phyloP scores from a whole-genome alignment of 1,140 invertebrate genomes.

The Lethocerus indicus region DNA sequence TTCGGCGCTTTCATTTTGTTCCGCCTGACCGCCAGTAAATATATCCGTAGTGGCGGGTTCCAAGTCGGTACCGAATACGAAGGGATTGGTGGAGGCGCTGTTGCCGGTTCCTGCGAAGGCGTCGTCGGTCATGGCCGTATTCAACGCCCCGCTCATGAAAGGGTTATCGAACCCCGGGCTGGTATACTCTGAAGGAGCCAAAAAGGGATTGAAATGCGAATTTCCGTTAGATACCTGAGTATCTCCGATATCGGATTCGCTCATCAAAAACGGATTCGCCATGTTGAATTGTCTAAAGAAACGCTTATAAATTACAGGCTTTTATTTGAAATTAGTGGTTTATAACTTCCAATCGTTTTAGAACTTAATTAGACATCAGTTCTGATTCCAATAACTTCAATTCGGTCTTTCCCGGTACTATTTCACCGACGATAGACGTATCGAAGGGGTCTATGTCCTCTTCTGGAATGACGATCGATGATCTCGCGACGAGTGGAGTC shows the following conservation, averaged over 20 bases:
- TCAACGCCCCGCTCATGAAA: slow-evolving; percentile 26
- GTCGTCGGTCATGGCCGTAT: no score
- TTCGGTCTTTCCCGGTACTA: slow-evolving; percentile 52
- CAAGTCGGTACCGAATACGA: slow-evolving; percentile 30
- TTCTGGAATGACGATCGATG: slow-evolving; percentile 22
- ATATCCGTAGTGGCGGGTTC: slow-evolving; percentile 12
- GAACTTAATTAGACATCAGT: slow-evolving; percentile 24
- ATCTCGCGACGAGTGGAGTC: slow-evolving; percentile 18
- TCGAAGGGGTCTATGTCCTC: slow-evolving; percentile 60
- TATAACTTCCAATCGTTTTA: no score
- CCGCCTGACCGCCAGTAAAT: slow-evolving; percentile 8
- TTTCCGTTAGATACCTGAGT: slow-evolving; percentile 14
- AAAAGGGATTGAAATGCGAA: slow-evolving; percentile 50
- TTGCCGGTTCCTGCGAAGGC: slow-evolving; percentile 17
- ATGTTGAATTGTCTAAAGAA: slow-evolving; percentile 13
- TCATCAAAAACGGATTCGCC: slow-evolving; percentile 61
- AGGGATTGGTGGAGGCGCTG: slow-evolving; percentile 32
- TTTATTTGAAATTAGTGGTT: background rate
- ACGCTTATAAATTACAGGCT: background rate
- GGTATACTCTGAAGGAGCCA: slow-evolving; percentile 35
- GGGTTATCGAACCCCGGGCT: slow-evolving; percentile 34
- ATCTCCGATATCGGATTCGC: slow-evolving; percentile 29
- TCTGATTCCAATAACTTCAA: slow-evolving; percentile 54
- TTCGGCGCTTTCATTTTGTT: background rate
- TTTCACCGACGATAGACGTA: slow-evolving; percentile 54